Conservation (phyloP, 2,113 vertebrate genomes). For the Xenopus laevis region DNA sequence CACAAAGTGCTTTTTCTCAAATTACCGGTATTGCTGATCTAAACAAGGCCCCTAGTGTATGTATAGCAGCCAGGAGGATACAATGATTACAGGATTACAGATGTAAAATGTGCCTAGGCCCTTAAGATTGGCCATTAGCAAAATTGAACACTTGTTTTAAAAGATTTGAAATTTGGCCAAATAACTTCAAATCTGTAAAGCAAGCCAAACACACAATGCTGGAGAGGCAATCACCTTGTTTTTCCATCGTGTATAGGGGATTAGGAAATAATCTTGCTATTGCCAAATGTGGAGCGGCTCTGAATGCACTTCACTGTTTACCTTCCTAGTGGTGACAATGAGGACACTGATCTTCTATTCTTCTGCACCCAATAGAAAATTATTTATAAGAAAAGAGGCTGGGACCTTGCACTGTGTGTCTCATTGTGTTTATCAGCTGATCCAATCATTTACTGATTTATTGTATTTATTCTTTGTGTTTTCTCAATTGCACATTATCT, state of each 20-base stretch:
- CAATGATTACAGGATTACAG: constrained; percentile 3
- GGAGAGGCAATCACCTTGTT: neutral
- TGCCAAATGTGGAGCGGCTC: neutral
- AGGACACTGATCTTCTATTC: too few species aligned
- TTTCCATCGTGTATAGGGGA: neutral
- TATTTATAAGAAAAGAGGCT: neutral
- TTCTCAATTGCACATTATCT: too few species aligned
- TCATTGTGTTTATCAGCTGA: neutral
- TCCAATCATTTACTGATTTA: too few species aligned
- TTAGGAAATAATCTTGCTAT: neutral
- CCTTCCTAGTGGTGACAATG: neutral
- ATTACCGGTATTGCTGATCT: neutral
- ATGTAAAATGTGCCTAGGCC: neutral
- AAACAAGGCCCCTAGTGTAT: neutral
- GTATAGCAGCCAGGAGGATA: neutral
- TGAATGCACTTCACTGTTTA: neutral
- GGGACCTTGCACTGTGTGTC: neutral
- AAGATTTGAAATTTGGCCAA: constrained; percentile 6
- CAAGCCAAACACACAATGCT: neutral
- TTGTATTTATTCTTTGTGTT: too few species aligned
- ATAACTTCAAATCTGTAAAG: neutral
- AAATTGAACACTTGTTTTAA: constrained; percentile 13
- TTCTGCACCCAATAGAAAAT: too few species aligned
- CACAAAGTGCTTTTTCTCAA: neutral
- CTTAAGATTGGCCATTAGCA: constrained; percentile 1